Percentiles rank a stretch among this genome's conserved stretches.
Conservation (phyloP, 2,888 invertebrate species). For the Prenolepis imparis region DNA sequence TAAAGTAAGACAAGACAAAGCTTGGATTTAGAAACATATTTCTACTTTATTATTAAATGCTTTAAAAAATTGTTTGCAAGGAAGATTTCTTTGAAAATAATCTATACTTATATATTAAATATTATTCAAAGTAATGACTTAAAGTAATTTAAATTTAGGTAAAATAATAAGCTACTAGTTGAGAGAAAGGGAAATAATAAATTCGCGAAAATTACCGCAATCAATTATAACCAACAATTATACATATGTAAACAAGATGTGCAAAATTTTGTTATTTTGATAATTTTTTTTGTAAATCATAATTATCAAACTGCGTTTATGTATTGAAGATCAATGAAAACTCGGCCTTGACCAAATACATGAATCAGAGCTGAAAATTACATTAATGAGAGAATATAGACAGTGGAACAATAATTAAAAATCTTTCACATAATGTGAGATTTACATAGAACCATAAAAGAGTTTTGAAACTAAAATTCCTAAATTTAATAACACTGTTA, state of each 20-base stretch:
- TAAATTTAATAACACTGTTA: not conserved
- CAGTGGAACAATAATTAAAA: not conserved
- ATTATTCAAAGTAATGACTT: not conserved
- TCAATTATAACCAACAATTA: conserved; percentile 14
- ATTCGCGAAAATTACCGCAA: not conserved
- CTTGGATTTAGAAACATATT: not conserved
- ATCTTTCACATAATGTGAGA: not conserved
- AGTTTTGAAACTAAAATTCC: not conserved
- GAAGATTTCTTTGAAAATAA: not conserved
- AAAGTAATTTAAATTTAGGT: conserved; percentile 3
- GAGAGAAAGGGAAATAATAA: not conserved
- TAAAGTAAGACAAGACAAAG: not conserved
- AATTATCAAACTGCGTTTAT: not conserved
- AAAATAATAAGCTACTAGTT: not conserved
- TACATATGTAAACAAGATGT: not conserved
- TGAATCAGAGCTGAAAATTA: not conserved
- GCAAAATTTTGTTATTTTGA: not conserved
- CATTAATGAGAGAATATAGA: not conserved
- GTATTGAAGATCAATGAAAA: conserved; percentile 4
- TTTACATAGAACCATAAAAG: not conserved
- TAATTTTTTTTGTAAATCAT: not conserved
- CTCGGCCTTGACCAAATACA: not conserved
- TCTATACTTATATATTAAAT: not conserved
- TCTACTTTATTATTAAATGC: not conserved
- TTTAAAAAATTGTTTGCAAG: not conserved